Evolutionary conservation across 2,797 vertebrate genomes (phyloP).

Genomic region (Dryobates pubescens): DNA sequence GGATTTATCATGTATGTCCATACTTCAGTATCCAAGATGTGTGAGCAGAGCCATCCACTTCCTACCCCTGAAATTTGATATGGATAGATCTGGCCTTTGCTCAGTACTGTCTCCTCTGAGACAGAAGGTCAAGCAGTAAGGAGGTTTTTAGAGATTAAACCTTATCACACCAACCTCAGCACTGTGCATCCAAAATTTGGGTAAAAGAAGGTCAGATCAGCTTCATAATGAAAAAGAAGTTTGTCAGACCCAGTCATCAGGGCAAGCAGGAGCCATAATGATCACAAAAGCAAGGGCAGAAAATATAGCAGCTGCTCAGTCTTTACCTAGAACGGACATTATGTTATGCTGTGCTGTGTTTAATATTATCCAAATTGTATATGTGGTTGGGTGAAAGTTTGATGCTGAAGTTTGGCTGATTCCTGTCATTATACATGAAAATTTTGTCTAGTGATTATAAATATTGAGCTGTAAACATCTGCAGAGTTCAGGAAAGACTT

Average conservation of each 20-base stretch:
- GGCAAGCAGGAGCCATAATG: not conserved
- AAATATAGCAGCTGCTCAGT: not conserved
- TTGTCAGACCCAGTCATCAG: not conserved
- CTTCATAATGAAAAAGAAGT: not conserved
- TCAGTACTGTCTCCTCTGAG: not conserved
- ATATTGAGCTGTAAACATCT: not conserved
- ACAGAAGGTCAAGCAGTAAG: not conserved
- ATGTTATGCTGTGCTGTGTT: not conserved
- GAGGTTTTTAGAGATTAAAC: not conserved
- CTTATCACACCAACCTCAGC: not conserved
- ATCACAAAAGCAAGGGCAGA: not conserved
- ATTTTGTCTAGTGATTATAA: not conserved
- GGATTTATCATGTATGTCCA: not conserved
- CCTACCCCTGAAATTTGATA: not conserved
- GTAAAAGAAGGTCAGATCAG: not conserved
- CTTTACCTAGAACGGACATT: not conserved
- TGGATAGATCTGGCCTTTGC: not conserved
- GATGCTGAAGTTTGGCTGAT: not conserved
- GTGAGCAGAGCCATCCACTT: not conserved
- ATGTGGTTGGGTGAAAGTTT: not conserved
- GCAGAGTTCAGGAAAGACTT: not conserved
- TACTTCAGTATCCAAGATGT: not conserved
- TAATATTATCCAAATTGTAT: not conserved
- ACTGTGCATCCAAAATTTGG: not conserved
- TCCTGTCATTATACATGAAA: not conserved